These are phyloP conservation scores for Hemicordylus capensis DNA, from an alignment of 2,113 vertebrate species.

Conservation along the genomic window DNA sequence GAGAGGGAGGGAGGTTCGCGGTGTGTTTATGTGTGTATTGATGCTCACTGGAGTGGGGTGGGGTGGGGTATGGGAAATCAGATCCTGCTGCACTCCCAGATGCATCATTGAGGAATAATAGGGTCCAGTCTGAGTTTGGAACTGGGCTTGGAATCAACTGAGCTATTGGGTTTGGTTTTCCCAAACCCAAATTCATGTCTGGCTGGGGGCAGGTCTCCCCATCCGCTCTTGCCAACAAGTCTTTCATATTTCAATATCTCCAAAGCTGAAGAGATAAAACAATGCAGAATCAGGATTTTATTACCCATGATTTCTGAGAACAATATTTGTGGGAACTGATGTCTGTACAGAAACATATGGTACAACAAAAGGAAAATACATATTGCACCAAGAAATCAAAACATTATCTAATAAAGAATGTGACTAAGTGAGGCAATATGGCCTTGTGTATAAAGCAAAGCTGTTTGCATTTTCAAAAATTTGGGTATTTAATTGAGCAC, in stretches of 20 bases:
- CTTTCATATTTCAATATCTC: background rate
- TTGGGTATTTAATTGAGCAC: slow-evolving; percentile 36
- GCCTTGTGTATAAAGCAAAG: slow-evolving; percentile 14
- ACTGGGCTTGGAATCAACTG: too few relatives aligned
- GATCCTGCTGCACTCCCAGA: too few relatives aligned
- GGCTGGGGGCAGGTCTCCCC: background rate
- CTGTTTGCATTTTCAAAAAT: slow-evolving; percentile 10
- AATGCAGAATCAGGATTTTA: background rate
- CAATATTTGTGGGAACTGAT: background rate
- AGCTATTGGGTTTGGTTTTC: background rate
- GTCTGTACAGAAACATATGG: background rate
- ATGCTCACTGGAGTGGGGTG: too few relatives aligned
- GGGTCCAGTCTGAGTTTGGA: too few relatives aligned
- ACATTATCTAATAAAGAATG: slow-evolving; percentile 5
- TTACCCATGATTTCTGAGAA: background rate
- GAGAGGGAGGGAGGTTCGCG: too few relatives aligned
- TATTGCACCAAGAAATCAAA: background rate
- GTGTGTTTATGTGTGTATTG: too few relatives aligned
- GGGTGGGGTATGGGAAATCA: too few relatives aligned
- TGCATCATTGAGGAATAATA: too few relatives aligned
- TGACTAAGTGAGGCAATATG: background rate
- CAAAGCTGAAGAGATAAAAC: background rate
- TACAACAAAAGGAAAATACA: background rate
- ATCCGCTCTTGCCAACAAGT: background rate
- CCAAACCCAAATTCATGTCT: background rate